phyloP scores from a whole-genome alignment of 2,797 vertebrate species.

The Merluccius polli region DNA sequence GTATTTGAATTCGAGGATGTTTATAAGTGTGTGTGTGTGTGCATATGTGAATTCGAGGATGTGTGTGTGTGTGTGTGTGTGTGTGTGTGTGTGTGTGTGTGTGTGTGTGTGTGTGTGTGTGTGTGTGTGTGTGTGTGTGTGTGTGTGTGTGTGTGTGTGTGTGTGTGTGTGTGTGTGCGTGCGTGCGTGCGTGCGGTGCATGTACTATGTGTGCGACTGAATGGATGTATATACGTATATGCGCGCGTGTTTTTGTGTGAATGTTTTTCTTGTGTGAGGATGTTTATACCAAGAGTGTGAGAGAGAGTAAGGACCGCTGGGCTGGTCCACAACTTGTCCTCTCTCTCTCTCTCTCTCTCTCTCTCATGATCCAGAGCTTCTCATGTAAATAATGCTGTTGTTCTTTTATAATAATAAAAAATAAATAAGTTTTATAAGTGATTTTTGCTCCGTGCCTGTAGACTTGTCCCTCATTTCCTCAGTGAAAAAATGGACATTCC shows the following conservation, averaged over 20 bases:
- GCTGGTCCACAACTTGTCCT: conserved; percentile 60
- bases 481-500: background rate
- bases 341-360: conserved; percentile 23
- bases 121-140: conserved; percentile 12
- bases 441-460: background rate
- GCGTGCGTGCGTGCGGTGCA: conserved; percentile 18
- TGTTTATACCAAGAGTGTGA: conserved; percentile 12
- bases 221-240: conserved; percentile 19
- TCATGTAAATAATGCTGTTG: conserved; percentile 53
- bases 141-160: conserved; percentile 24
- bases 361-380: conserved; percentile 15
- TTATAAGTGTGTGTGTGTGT: background rate
- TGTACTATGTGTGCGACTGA: background rate
- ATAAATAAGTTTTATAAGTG: background rate
- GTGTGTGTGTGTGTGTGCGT: conserved; percentile 22
- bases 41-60: background rate
- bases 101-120: too few relatives aligned
- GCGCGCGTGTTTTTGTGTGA: conserved; percentile 17
- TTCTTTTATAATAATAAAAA: conserved; percentile 56
- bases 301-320: conserved; percentile 45
- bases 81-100: background rate
- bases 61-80: conserved; percentile 12
- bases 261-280: conserved; percentile 5
- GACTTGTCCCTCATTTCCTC: background rate
- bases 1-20: background rate